These are phyloP conservation scores for Panthera tigris DNA, from an alignment of 2,113 vertebrate genomes.

Conservation along the genomic window DNA sequence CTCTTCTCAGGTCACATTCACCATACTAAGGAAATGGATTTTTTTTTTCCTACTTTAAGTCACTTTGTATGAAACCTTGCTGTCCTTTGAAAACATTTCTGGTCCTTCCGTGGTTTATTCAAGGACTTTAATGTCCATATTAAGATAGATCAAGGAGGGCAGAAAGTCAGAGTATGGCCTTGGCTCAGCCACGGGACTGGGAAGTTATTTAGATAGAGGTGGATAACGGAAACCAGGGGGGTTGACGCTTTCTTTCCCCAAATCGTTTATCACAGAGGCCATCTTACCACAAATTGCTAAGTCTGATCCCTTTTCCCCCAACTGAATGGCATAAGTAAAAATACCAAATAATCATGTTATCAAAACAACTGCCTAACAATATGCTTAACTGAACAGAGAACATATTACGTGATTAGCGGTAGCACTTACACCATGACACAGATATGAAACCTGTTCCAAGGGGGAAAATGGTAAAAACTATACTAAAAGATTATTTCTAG, in stretches of 20 bases:
- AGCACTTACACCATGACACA: not conserved
- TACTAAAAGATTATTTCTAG: not conserved
- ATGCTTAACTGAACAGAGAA: not conserved
- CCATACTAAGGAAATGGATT: not conserved
- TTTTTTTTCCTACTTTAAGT: slow-evolving; percentile 6
- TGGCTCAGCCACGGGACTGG: not conserved
- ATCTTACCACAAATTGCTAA: not conserved
- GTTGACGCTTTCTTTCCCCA: not conserved
- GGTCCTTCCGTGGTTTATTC: not conserved
- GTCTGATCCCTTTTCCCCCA: not conserved
- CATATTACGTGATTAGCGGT: not conserved
- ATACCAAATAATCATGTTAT: not conserved
- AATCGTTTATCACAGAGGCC: not conserved
- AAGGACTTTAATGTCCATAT: not conserved
- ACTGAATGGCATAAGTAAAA: not conserved
- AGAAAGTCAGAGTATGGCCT: not conserved
- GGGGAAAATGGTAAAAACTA: not conserved
- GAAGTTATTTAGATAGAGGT: not conserved
- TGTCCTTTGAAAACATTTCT: not conserved
- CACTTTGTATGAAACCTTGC: slow-evolving; percentile 6
- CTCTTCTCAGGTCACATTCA: not conserved
- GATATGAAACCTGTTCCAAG: not conserved
- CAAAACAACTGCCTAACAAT: not conserved
- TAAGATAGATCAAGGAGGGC: not conserved
- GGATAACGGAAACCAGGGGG: not conserved